Conservation (phyloP, 2,888 invertebrate genomes). For the Alsophila aescularia region DNA sequence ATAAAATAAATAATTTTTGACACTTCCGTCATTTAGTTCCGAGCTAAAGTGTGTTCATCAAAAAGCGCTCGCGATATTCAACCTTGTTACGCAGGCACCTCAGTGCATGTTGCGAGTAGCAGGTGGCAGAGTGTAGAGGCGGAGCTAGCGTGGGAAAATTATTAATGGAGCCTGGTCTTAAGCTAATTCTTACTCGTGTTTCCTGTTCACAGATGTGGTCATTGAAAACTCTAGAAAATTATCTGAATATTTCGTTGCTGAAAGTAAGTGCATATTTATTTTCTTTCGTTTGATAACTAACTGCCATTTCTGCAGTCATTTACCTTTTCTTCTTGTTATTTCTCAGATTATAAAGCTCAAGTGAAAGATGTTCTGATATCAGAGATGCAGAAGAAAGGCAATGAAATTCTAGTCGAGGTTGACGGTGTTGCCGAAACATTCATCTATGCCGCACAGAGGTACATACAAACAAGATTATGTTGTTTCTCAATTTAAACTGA, state of each 20-base stretch:
- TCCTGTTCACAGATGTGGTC: slow-evolving; percentile 63
- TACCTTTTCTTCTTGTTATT: background rate
- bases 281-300: background rate
- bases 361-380: slow-evolving; percentile 64
- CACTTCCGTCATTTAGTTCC: too few relatives aligned
- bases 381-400: slow-evolving; percentile 72
- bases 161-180: background rate
- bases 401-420: slow-evolving; percentile 64
- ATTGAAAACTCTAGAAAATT: slow-evolving; percentile 66
- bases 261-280: slow-evolving; percentile 54
- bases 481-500: too few relatives aligned
- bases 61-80: too few relatives aligned
- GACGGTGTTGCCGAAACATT: slow-evolving; percentile 60
- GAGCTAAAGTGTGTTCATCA: too few relatives aligned
- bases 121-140: too few relatives aligned
- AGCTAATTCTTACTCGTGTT: background rate
- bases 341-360: slow-evolving; percentile 60
- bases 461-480: too few relatives aligned
- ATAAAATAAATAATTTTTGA: too few relatives aligned
- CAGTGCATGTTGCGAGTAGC: too few relatives aligned
- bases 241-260: slow-evolving; percentile 64
- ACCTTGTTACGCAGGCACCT: too few relatives aligned
- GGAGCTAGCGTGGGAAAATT: background rate
- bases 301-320: too few relatives aligned
- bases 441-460: slow-evolving; percentile 78